Percentiles rank a stretch among this genome's conserved stretches.
Evolutionary conservation across 2,113 vertebrate species (phyloP).

Genomic region (Nibea coibor): DNA sequence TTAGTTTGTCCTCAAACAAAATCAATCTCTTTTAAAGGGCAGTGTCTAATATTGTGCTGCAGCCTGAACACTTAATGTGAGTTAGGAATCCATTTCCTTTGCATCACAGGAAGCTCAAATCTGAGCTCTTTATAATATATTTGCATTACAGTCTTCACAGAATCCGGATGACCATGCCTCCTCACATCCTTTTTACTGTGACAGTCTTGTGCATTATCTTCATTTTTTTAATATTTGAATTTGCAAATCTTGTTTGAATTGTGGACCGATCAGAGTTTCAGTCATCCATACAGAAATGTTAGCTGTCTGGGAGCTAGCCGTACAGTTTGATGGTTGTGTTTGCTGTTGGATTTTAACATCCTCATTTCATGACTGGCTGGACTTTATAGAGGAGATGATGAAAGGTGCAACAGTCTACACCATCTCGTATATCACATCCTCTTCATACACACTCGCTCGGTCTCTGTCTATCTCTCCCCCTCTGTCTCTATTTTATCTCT

Average conservation of each 20-base stretch:
- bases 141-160: neutral
- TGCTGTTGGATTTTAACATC: constrained; percentile 78
- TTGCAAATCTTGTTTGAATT: constrained; percentile 56
- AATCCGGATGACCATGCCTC: neutral
- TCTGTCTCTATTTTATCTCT: constrained; percentile 61
- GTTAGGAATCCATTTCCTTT: constrained; percentile 7
- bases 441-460: constrained; percentile 56
- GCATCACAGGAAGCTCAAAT: neutral
- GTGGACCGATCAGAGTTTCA: constrained; percentile 46
- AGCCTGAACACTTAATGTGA: neutral
- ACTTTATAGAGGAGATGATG: constrained; percentile 83
- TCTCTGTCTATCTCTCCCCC: constrained; percentile 46
- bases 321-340: constrained; percentile 74
- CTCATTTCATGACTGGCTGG: constrained; percentile 84
- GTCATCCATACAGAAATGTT: constrained; percentile 44
- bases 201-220: constrained; percentile 12
- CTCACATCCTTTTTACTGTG: neutral
- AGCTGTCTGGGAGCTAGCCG: constrained; percentile 45
- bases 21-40: constrained; percentile 23
- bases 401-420: constrained; percentile 79
- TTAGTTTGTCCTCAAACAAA: constrained; percentile 11
- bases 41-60: constrained; percentile 5
- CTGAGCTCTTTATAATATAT: constrained; percentile 6
- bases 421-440: constrained; percentile 75
- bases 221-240: constrained; percentile 47